Evolutionary conservation across 2,113 vertebrate species (phyloP), one percentile per base, ranked within the genome.

Genomic region (Oenanthe melanoleuca): DNA sequence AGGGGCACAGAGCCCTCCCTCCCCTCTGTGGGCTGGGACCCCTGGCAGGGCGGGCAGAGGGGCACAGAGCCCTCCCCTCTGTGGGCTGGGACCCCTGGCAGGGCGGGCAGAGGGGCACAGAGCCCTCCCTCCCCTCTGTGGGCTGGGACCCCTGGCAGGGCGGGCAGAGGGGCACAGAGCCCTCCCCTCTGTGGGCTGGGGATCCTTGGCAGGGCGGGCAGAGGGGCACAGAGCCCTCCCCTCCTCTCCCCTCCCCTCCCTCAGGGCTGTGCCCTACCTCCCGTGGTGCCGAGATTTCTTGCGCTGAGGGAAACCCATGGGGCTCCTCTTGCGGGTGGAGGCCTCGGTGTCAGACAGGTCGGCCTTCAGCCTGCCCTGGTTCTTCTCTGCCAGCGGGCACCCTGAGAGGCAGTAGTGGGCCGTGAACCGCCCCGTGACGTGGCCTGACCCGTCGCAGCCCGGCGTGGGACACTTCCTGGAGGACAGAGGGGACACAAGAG

Each of bases 331-430:
- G 92, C 98, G 98, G 56, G 97, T 89, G 0, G 98, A 97, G 42
- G 97, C 96, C 94, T 99, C 99, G 0, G 98, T 98, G 97, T 99
- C 99, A 0, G 99, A 99, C 73, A 99, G 96, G 49, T 99, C 99
- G 0, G 98, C 97, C 92, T 99, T 99, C 65, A 99, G 97, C 92
- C 98, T 97, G 94, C 98, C 98, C 97, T 99, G 99, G 98, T 99
- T 99, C 91, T 99, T 98, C 97, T 99, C 99, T 14, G 99, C 99
- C 97, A 99, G 92, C 0, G 99, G 99, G 96, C 99, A 99, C 95
- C 99, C 99, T 10, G 99, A 99, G 95, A 99, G 98, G 97, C 99
- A 99, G 96, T 99, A 99, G 97, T 99, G 99, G 28, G 99, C 99
- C 0, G 99, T 99, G 97, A 99, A 99, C 80, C 99, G 99, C 50